phyloP scores from a whole-genome alignment of 2,113 vertebrate species.

The Eublepharis macularius region DNA sequence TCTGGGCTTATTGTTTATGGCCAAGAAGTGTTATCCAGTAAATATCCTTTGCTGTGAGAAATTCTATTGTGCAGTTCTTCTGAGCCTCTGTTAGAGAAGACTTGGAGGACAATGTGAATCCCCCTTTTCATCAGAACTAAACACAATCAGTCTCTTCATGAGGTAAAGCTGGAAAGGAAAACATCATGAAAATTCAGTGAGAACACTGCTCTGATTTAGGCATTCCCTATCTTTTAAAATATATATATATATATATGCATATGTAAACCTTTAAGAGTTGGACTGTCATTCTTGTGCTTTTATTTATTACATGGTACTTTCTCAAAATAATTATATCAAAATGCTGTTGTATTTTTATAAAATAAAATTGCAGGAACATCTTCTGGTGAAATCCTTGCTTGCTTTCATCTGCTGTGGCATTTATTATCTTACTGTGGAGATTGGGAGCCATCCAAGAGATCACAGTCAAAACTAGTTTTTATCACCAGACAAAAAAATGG shows the following conservation, averaged over 20 bases:
- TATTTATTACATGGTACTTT: neutral
- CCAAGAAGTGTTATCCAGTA: neutral
- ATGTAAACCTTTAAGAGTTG: neutral
- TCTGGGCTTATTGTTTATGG: neutral
- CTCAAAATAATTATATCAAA: neutral
- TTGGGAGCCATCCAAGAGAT: conserved; percentile 32
- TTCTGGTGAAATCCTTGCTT: neutral
- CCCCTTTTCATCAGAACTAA: neutral
- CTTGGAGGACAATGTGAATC: neutral
- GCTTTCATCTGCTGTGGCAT: conserved; percentile 36
- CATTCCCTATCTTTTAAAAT: neutral
- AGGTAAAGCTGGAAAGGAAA: conserved; percentile 52
- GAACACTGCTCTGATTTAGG: neutral
- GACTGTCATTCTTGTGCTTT: neutral
- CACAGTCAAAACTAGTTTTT: conserved; percentile 1
- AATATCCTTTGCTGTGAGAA: neutral
- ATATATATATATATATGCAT: no score
- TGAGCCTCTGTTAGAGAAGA: neutral
- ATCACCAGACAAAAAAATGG: conserved; percentile 38
- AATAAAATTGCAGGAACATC: neutral
- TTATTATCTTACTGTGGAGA: conserved; percentile 49
- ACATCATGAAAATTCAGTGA: neutral
- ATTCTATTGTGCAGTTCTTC: neutral
- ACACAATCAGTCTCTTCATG: neutral
- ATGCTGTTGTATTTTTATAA: neutral